A percentile compares a stretch with the other conserved stretches of the same genome.
Evolutionary conservation across 1,140 invertebrate genomes (phyloP).

Genomic region (Tetramorium alpestre): DNA sequence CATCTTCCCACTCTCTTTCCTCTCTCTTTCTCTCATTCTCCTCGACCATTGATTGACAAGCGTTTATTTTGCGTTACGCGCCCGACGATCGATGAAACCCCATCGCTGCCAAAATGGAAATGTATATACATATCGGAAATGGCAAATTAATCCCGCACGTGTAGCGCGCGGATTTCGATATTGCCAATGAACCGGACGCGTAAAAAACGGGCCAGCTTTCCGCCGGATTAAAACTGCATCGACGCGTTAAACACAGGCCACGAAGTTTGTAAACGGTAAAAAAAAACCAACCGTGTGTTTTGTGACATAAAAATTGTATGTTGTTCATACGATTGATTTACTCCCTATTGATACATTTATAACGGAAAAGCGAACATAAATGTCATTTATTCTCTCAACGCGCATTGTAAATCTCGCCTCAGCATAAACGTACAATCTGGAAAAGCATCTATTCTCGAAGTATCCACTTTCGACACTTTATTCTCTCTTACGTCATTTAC

Average conservation of each 20-base stretch:
- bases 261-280: conserved; percentile 39
- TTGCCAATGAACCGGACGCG: conserved; percentile 45
- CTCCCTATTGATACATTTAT: conserved; percentile 7
- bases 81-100: conserved; percentile 48
- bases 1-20: not conserved
- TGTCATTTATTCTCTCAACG: not conserved
- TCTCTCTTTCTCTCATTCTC: not conserved
- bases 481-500: not conserved
- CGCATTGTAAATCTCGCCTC: not conserved
- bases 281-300: conserved; percentile 7
- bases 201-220: conserved; percentile 54
- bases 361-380: not conserved
- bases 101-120: conserved; percentile 59
- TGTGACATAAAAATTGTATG: conserved; percentile 33
- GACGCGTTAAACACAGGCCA: conserved; percentile 54
- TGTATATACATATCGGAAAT: conserved; percentile 63
- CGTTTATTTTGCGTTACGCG: conserved; percentile 61
- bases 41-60: conserved; percentile 54
- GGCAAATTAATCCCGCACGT: conserved; percentile 59
- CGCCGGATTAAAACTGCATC: conserved; percentile 60
- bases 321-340: conserved; percentile 15
- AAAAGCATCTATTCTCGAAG: not conserved
- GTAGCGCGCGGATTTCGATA: conserved; percentile 45
- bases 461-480: not conserved
- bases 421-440: not conserved